Percentiles rank a stretch among this genome's conserved stretches.
Conservation (phyloP, 2,113 vertebrate species). For the Ia io region DNA sequence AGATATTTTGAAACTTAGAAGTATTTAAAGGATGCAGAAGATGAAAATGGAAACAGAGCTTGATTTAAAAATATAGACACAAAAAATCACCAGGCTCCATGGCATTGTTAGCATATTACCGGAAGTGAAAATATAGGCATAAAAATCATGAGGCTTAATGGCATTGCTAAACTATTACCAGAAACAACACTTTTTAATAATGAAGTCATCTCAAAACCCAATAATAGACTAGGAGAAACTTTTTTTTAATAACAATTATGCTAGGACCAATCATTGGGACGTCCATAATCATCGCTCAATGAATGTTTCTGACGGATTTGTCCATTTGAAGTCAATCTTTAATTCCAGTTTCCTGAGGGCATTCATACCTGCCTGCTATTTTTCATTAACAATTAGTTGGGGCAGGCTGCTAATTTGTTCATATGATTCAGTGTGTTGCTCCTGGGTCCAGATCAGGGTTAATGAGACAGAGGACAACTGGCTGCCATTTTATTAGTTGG, state of each 20-base stretch:
- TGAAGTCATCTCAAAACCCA: background rate
- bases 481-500: background rate
- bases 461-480: background rate
- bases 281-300: background rate
- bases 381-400: background rate
- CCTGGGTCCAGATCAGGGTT: background rate
- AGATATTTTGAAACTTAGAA: conserved; percentile 45
- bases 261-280: background rate
- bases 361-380: background rate
- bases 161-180: background rate
- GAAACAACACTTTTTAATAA: background rate
- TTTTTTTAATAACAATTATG: background rate
- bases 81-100: background rate
- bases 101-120: background rate
- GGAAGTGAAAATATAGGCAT: background rate
- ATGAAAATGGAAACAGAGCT: conserved; percentile 3
- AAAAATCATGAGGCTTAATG: background rate
- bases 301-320: background rate
- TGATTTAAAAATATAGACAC: conserved; percentile 11
- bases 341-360: background rate
- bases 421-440: background rate
- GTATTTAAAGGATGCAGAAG: background rate
- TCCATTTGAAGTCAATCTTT: background rate
- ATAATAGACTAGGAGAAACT: background rate
- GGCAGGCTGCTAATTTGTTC: background rate